Evolutionary conservation across 2,888 invertebrate genomes (phyloP).

Genomic region (Tinea pellionella): DNA sequence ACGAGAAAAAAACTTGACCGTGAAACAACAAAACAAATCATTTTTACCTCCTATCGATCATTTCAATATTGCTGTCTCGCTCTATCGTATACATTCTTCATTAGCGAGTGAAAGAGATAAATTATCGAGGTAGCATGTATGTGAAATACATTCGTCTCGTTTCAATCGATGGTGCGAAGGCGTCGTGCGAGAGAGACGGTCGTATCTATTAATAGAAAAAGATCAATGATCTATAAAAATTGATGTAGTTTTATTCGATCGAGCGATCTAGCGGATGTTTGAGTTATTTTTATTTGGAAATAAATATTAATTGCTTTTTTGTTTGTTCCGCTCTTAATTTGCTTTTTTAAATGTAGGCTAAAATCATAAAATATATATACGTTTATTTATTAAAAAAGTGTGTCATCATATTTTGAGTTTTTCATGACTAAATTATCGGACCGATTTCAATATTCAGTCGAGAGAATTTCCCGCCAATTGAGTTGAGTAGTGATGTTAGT

Average conservation of each 20-base stretch:
- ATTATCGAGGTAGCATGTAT: neutral
- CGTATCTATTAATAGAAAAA: neutral
- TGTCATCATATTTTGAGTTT: too few species aligned
- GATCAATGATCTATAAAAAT: conserved; percentile 4
- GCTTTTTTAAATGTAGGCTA: too few species aligned
- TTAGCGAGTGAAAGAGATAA: neutral
- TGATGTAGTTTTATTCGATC: neutral
- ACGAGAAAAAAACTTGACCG: neutral
- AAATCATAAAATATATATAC: too few species aligned
- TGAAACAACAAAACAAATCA: neutral
- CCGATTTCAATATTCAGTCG: too few species aligned
- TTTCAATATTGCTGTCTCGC: neutral
- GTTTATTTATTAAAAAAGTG: too few species aligned
- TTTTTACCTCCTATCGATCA: neutral
- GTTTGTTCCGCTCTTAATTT: too few species aligned
- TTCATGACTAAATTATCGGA: too few species aligned
- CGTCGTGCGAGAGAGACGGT: neutral
- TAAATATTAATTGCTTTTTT: too few species aligned
- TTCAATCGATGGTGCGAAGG: neutral
- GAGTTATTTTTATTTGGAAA: too few species aligned
- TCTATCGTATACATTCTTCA: neutral
- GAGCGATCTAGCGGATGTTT: neutral
- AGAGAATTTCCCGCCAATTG: too few species aligned
- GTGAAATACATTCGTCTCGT: neutral
- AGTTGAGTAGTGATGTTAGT: too few species aligned